Base-by-base conservation (phyloP, 2,888 invertebrate species). In the Tethea ocularis region DNA sequence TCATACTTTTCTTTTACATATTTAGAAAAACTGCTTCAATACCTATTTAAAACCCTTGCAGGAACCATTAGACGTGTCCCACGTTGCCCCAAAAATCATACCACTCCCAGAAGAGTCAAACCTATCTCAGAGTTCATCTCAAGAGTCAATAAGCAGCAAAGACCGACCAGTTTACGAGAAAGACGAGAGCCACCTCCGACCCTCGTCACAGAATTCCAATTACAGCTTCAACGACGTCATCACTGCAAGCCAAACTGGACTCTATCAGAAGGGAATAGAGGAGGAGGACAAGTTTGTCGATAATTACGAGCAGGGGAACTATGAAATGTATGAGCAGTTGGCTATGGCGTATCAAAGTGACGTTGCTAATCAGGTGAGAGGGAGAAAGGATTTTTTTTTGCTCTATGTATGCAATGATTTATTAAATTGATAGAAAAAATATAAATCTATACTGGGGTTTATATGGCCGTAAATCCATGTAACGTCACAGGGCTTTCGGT, bases 331-430 rank as follows among this genome's bases (percentile, higher is more conserved):
- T 46, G 92, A 92, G 33, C 91, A 89, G 11, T 66, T 91, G 70
- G 92, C 91, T 0, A 89, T 92, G 91, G 91, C 88, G n/a, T 91
- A 92, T 57, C 91, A 91, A 72, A 88, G 87, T 62, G 89, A 90
- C 62, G 89, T 90, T 0, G 91, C 89, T 5, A 87, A 80, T 58
- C 86, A 87, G 87, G 91, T 91, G 13, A 59, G 78, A 58, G 17
- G n/a, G 4, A 15, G 6, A 52, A 15, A 10, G 10, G 20, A 15
- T 15, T 36, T 36, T 36, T 36, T 5, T 1, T n/a, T n/a, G n/a
- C n/a, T n/a, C n/a, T n/a, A n/a, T n/a, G n/a, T n/a, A n/a, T n/a
- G n/a, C n/a, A n/a, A n/a, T n/a, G n/a, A n/a, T n/a, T n/a, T n/a
- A n/a, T n/a, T n/a, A n/a, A n/a, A n/a, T n/a, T n/a, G n/a, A n/a